Percentiles rank a stretch among this genome's conserved stretches.
Conservation (phyloP, 1,140 invertebrate genomes). For the Drosophila takahashii region DNA sequence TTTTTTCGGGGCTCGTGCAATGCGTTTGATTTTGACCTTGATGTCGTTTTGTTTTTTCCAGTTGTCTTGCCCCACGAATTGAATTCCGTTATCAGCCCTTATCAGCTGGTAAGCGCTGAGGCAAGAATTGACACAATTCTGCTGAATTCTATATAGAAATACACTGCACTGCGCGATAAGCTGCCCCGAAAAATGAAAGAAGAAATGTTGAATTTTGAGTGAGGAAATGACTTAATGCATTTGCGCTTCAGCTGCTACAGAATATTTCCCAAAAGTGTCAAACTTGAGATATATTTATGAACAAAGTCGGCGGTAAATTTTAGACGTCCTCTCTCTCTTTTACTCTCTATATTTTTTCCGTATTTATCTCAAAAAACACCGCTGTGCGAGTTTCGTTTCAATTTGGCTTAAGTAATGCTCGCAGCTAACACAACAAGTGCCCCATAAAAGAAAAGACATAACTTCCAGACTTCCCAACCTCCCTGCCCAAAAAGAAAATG, state of each 20-base stretch:
- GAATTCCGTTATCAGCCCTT: constrained; percentile 32
- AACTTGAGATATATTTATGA: constrained; percentile 53
- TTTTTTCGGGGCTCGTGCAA: constrained; percentile 17
- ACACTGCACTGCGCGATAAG: constrained; percentile 29
- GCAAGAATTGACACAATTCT: constrained; percentile 44
- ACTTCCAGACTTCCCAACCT: constrained; percentile 3
- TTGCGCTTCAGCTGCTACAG: constrained; percentile 25
- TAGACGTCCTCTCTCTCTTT: constrained; percentile 1
- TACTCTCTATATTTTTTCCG: background rate
- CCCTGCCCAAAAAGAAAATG: constrained; percentile 21
- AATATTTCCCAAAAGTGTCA: constrained; percentile 43
- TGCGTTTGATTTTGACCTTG: constrained; percentile 47
- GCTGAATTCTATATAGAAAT: constrained; percentile 28
- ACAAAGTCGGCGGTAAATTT: constrained; percentile 44
- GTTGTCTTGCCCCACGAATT: constrained; percentile 11
- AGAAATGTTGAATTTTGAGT: background rate
- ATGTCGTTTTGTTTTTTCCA: background rate
- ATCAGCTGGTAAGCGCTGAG: constrained; percentile 19
- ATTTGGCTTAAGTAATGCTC: constrained; percentile 68
- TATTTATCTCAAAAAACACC: constrained; percentile 26
- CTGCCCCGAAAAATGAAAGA: background rate
- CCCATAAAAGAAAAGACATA: constrained; percentile 62
- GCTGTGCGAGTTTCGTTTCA: constrained; percentile 54
- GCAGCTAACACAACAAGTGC: constrained; percentile 71
- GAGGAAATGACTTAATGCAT: constrained; percentile 34